These are phyloP conservation scores for Centrocercus urophasianus DNA, from an alignment of 2,113 vertebrate genomes.

Conservation along the genomic window DNA sequence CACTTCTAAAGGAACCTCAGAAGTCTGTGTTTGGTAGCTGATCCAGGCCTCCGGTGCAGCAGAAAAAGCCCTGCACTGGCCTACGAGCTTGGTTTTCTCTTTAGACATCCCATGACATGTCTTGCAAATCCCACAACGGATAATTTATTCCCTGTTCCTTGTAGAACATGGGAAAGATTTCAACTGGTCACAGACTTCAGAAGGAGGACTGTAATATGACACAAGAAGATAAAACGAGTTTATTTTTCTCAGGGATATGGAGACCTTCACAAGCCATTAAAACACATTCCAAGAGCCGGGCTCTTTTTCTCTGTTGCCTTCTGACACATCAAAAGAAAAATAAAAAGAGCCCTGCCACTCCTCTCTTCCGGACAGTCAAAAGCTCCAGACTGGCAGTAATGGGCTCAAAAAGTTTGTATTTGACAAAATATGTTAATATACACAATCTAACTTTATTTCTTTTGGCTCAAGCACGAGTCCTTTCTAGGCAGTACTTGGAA, in stretches of 20 bases:
- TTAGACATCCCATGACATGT: neutral
- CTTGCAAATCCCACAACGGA: neutral
- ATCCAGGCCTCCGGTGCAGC: neutral
- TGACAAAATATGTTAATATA: neutral
- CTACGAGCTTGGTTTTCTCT: neutral
- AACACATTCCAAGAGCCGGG: neutral
- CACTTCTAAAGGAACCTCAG: neutral
- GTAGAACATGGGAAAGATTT: conserved; percentile 12
- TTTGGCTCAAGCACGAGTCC: neutral
- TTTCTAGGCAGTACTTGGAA: neutral
- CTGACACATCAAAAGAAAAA: neutral
- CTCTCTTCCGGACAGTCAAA: neutral
- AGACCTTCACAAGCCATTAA: conserved; percentile 23
- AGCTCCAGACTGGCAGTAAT: neutral
- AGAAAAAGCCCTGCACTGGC: neutral
- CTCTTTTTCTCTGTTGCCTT: neutral
- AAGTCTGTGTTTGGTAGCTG: neutral
- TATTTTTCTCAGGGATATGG: neutral
- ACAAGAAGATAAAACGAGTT: conserved; percentile 35
- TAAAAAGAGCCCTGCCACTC: neutral
- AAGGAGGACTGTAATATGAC: conserved; percentile 1
- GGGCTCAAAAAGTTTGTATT: neutral
- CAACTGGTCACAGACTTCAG: conserved; percentile 18
- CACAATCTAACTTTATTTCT: neutral
- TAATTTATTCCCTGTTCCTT: conserved; percentile 16